Percentiles rank a stretch among this genome's conserved stretches.
These are phyloP conservation scores for Eumeta japonica DNA, from an alignment of 1,140 invertebrate genomes.

Conservation along the genomic window DNA sequence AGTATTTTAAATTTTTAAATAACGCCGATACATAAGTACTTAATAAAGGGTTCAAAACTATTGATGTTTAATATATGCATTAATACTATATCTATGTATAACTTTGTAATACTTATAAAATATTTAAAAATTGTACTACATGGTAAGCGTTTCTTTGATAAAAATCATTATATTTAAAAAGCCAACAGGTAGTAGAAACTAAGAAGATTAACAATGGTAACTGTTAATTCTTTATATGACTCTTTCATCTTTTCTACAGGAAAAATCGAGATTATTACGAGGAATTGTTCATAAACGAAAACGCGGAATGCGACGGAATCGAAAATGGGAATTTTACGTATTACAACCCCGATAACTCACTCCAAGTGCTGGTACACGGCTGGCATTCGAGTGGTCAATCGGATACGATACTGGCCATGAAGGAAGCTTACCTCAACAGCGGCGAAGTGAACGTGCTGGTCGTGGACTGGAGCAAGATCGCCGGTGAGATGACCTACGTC, in stretches of 20 bases:
- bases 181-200: too few species aligned
- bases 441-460: background rate
- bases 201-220: too few species aligned
- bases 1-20: conserved; percentile 50
- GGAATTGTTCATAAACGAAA: background rate
- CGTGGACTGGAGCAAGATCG: background rate
- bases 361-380: background rate
- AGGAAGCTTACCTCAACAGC: background rate
- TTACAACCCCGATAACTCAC: background rate
- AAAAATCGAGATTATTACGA: background rate
- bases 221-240: too few species aligned
- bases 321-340: background rate
- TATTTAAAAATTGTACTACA: too few species aligned
- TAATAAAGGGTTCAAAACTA: conserved; percentile 17
- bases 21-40: conserved; percentile 21
- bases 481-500: background rate
- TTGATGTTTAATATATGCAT: too few species aligned
- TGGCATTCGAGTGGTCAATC: background rate
- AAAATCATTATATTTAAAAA: too few species aligned
- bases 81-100: too few species aligned
- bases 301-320: background rate
- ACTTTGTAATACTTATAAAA: too few species aligned
- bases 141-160: too few species aligned
- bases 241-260: background rate
- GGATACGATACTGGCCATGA: background rate